These are phyloP conservation scores for Puma concolor DNA, from an alignment of 2,113 vertebrate genomes.

Conservation along the genomic window DNA sequence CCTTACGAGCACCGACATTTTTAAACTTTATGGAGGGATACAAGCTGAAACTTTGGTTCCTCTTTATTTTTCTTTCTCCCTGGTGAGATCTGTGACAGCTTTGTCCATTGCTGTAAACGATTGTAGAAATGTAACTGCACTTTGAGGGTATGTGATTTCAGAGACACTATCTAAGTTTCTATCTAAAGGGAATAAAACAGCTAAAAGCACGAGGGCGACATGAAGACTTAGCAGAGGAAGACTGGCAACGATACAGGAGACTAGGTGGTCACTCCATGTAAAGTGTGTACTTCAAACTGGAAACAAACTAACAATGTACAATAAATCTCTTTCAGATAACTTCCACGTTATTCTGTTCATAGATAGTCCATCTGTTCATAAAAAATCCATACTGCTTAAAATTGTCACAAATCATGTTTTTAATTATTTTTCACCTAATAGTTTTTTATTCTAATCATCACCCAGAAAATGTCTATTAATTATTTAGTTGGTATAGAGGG, in stretches of 20 bases:
- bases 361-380: too few species aligned
- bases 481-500: background rate
- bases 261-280: background rate
- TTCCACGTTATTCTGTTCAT: background rate
- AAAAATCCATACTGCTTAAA: background rate
- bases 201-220: background rate
- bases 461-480: background rate
- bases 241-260: background rate
- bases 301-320: constrained; percentile 26
- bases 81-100: constrained; percentile 51
- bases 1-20: constrained; percentile 39
- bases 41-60: constrained; percentile 18
- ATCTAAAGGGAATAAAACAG: background rate
- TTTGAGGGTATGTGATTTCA: constrained; percentile 64
- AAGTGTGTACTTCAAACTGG: background rate
- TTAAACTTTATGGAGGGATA: constrained; percentile 11
- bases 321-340: background rate
- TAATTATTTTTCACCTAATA: background rate
- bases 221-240: background rate
- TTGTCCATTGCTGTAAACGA: constrained; percentile 46
- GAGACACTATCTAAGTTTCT: constrained; percentile 54
- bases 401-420: background rate
- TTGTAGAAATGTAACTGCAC: constrained; percentile 59
- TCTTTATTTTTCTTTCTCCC: constrained; percentile 58
- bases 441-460: constrained; percentile 26